Evolutionary conservation across 1,140 invertebrate species (phyloP).

Genomic region (Aphelenchoides fujianensis): DNA sequence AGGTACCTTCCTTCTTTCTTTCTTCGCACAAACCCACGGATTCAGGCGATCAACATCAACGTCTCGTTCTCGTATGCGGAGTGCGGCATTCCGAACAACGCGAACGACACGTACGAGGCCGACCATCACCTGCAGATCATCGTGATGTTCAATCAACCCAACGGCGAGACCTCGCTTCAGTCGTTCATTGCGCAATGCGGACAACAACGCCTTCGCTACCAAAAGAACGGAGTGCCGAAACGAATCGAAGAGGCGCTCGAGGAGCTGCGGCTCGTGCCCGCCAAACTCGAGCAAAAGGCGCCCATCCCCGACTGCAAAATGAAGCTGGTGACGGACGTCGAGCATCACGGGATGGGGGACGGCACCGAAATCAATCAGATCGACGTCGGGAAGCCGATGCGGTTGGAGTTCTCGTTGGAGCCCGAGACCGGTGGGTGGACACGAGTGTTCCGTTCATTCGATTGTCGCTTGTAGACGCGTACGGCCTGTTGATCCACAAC

Average conservation of each 20-base stretch:
- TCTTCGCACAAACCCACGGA: too few species aligned
- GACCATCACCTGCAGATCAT: conserved; percentile 59
- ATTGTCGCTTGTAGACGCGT: conserved; percentile 61
- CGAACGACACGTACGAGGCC: conserved; percentile 19
- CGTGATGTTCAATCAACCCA: conserved; percentile 56
- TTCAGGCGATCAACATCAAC: conserved; percentile 45
- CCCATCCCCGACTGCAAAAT: conserved; percentile 52
- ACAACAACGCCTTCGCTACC: conserved; percentile 49
- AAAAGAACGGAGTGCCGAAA: conserved; percentile 53
- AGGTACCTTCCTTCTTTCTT: conserved; percentile 17
- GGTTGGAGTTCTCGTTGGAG: conserved; percentile 53
- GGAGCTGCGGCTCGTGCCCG: conserved; percentile 55
- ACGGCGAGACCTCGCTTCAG: conserved; percentile 53
- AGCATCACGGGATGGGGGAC: conserved; percentile 50
- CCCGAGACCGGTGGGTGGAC: conserved; percentile 57
- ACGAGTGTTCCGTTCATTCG: too few species aligned
- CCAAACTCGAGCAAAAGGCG: conserved; percentile 59
- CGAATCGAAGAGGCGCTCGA: conserved; percentile 60
- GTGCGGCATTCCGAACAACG: conserved; percentile 56
- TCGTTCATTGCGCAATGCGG: conserved; percentile 60
- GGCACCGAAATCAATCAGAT: conserved; percentile 49
- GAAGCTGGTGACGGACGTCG: conserved; percentile 53
- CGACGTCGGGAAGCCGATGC: conserved; percentile 53
- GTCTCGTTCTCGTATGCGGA: conserved; percentile 56
- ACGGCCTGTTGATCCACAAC: conserved; percentile 56